Percentiles rank a stretch among this genome's conserved stretches.
Conservation (phyloP, 2,113 vertebrate species). For the Thymallus thymallus region DNA sequence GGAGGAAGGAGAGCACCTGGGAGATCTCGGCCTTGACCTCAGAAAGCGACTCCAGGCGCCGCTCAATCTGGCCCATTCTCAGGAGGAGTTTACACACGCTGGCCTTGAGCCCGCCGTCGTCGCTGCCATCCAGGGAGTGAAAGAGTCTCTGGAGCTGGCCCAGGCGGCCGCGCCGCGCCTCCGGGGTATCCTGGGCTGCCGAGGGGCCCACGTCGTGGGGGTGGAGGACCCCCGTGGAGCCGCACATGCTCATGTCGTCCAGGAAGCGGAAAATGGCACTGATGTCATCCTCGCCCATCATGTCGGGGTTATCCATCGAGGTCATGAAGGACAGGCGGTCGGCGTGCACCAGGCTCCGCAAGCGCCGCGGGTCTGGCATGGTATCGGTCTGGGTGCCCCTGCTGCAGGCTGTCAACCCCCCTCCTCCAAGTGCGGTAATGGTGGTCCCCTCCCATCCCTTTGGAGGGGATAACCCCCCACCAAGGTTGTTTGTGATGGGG, state of each 20-base stretch:
- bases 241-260: constrained; percentile 94
- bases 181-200: constrained; percentile 75
- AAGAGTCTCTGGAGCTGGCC: constrained; percentile 77
- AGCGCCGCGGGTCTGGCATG: constrained; percentile 74
- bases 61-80: constrained; percentile 91
- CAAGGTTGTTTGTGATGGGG: constrained; percentile 35
- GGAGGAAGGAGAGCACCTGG: constrained; percentile 88
- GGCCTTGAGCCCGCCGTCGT: constrained; percentile 84
- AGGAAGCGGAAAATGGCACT: constrained; percentile 96
- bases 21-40: constrained; percentile 92
- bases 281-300: constrained; percentile 87
- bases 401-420: constrained; percentile 54
- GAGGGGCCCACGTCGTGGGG: constrained; percentile 72
- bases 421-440: too few species aligned
- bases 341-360: constrained; percentile 76
- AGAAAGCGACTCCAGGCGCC: constrained; percentile 88
- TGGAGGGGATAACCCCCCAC: too few species aligned
- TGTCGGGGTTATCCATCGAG: constrained; percentile 89
- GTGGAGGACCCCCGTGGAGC: constrained; percentile 88
- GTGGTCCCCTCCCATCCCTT: too few species aligned
- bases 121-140: constrained; percentile 76
- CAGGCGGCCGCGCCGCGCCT: constrained; percentile 76
- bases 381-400: constrained; percentile 91
- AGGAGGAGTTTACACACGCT: constrained; percentile 90
- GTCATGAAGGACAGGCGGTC: constrained; percentile 84